These are phyloP conservation scores for Lichenostomus cassidix DNA, from an alignment of 2,113 vertebrate species.

Conservation along the genomic window DNA sequence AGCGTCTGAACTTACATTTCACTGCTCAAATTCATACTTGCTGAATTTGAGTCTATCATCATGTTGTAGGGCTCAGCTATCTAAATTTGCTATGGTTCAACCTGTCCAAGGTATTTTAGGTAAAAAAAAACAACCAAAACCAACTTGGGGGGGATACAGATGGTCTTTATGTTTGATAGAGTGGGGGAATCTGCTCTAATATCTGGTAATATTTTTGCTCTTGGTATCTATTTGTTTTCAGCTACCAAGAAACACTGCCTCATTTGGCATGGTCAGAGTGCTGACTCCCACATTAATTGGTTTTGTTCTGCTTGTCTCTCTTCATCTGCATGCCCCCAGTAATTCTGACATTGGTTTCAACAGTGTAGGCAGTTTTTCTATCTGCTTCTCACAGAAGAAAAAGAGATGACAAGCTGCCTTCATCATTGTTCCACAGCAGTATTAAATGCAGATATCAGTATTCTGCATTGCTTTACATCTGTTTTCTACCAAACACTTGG, in stretches of 20 bases:
- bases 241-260: neutral
- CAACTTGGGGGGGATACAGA: neutral
- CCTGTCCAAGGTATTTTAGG: neutral
- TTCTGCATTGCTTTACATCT: neutral
- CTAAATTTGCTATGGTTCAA: slow-evolving; percentile 5
- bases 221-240: neutral
- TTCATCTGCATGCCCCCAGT: neutral
- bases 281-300: neutral
- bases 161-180: neutral
- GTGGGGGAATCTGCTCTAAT: neutral
- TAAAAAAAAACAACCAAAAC: neutral
- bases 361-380: neutral
- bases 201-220: neutral
- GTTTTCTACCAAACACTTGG: neutral
- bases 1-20: slow-evolving; percentile 12
- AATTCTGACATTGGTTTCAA: neutral
- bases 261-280: neutral
- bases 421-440: neutral
- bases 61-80: neutral
- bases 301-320: slow-evolving; percentile 29
- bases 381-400: neutral
- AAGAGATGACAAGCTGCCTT: neutral
- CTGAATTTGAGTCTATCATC: neutral
- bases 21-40: neutral
- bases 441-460: neutral